These are phyloP conservation scores for Psittacara wagleri DNA, from an alignment of 2,113 vertebrate genomes.

Conservation along the genomic window DNA sequence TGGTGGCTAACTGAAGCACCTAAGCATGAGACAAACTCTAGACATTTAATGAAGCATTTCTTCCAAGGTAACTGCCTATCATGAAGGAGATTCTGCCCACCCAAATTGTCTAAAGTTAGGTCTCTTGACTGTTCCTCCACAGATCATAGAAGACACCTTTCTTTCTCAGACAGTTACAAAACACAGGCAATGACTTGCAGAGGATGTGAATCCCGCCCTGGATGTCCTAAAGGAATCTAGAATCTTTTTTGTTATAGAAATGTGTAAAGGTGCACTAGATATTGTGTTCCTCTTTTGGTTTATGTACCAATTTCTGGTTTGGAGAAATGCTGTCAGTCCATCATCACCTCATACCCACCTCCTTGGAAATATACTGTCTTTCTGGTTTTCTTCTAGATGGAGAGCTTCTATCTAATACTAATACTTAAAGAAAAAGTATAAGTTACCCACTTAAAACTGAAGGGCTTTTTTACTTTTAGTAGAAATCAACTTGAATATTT, in stretches of 20 bases:
- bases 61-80: neutral
- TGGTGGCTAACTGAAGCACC: neutral
- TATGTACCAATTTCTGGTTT: neutral
- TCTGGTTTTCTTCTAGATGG: neutral
- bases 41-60: neutral
- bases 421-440: neutral
- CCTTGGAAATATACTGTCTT: neutral
- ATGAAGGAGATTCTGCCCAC: neutral
- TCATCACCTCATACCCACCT: neutral
- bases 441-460: neutral
- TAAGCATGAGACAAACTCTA: neutral
- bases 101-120: neutral
- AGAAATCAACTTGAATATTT: neutral
- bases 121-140: neutral
- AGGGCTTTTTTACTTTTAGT: neutral
- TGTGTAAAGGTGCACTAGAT: neutral
- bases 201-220: neutral
- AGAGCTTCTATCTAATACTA: neutral
- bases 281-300: neutral
- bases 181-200: neutral
- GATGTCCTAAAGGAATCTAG: neutral
- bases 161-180: neutral
- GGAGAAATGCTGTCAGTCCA: neutral
- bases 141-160: neutral
- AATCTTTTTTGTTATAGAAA: neutral